Conservation (phyloP, 2,888 invertebrate species). For the Ormia ochracea region DNA sequence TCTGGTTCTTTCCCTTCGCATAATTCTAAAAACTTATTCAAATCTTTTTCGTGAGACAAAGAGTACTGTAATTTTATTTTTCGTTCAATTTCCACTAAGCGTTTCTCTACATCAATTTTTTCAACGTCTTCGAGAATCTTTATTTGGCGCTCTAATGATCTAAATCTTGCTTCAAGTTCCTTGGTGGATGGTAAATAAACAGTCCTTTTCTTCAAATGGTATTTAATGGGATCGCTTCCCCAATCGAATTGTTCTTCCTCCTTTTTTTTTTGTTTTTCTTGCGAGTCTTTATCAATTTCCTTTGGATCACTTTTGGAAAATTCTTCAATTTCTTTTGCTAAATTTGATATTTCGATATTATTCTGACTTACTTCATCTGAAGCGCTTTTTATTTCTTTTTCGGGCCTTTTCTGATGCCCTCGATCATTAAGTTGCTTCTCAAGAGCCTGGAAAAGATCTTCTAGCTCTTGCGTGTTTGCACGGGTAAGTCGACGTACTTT, state of each 20-base stretch:
- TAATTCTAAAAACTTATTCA: constrained; percentile 70
- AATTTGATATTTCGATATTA: constrained; percentile 65
- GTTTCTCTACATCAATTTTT: constrained; percentile 72
- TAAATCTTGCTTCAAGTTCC: constrained; percentile 72
- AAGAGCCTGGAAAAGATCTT: constrained; percentile 71
- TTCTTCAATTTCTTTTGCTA: constrained; percentile 70
- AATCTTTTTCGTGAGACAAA: constrained; percentile 72
- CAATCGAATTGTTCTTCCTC: constrained; percentile 68
- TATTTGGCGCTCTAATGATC: constrained; percentile 72
- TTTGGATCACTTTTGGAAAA: constrained; percentile 66
- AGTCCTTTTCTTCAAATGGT: constrained; percentile 71
- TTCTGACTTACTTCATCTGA: constrained; percentile 57
- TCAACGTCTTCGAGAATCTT: constrained; percentile 72
- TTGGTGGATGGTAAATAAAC: constrained; percentile 73
- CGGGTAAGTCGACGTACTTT: constrained; percentile 71
- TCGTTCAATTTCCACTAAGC: constrained; percentile 71
- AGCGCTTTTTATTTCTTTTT: constrained; percentile 59
- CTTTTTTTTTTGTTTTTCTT: constrained; percentile 3
- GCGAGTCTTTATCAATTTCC: constrained; percentile 19
- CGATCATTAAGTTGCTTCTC: constrained; percentile 72
- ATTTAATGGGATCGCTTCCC: constrained; percentile 71
- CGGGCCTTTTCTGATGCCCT: constrained; percentile 67
- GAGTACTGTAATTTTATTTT: constrained; percentile 73
- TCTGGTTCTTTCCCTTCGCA: constrained; percentile 72
- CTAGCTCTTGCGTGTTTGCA: constrained; percentile 73